Evolutionary conservation across 2,888 invertebrate genomes (phyloP).

Genomic region (Hydriomena furcata): DNA sequence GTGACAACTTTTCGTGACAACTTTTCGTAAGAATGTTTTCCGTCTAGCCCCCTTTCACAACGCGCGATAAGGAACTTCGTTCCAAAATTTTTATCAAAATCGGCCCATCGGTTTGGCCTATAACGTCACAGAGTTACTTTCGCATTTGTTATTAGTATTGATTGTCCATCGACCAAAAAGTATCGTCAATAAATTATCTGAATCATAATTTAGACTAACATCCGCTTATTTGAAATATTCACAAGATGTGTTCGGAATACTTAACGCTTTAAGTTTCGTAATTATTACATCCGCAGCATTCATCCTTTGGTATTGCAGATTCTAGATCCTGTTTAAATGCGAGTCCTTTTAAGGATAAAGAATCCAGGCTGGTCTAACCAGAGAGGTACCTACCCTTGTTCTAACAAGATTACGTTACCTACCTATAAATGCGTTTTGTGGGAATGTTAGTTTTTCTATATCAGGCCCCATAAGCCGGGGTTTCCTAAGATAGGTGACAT

Average conservation of each 20-base stretch:
- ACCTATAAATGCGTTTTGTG: too few relatives aligned
- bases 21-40: too few relatives aligned
- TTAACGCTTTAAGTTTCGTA: constrained; percentile 28
- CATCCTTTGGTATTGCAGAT: constrained; percentile 40
- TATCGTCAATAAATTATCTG: constrained; percentile 32
- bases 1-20: too few relatives aligned
- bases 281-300: constrained; percentile 39
- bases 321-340: constrained; percentile 12
- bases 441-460: background rate
- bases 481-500: too few relatives aligned
- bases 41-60: too few relatives aligned
- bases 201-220: constrained; percentile 39
- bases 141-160: too few relatives aligned
- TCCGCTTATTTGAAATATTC: constrained; percentile 47
- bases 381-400: too few relatives aligned
- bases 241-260: constrained; percentile 43
- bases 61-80: too few relatives aligned
- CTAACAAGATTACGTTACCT: constrained; percentile 11
- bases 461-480: too few relatives aligned
- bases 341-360: constrained; percentile 36
- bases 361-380: constrained; percentile 40
- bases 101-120: too few relatives aligned
- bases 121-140: too few relatives aligned
- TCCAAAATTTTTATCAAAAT: too few relatives aligned
- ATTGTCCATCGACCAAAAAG: constrained; percentile 20